These are phyloP conservation scores for Nasonovia ribisnigri DNA, from an alignment of 2,888 invertebrate species.

Conservation along the genomic window DNA sequence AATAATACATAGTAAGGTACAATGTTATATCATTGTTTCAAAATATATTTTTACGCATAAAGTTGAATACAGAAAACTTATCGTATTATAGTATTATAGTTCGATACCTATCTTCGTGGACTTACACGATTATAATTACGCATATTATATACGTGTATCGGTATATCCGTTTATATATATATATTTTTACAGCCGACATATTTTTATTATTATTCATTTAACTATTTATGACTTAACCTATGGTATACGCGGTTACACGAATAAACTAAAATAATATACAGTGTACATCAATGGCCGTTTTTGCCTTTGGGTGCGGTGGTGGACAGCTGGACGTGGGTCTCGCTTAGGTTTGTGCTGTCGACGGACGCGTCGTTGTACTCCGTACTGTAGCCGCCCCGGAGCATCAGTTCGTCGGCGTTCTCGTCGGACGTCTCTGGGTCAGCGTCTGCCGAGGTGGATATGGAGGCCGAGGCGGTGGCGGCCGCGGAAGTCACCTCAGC, in stretches of 20 bases:
- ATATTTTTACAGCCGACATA: not conserved
- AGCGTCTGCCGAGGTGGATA: not conserved
- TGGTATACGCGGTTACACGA: not conserved
- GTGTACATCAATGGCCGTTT: constrained; percentile 53
- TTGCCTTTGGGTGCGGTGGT: constrained; percentile 41
- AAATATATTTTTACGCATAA: not conserved
- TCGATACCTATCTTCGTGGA: not conserved
- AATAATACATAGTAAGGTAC: not conserved
- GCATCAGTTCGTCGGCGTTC: not conserved
- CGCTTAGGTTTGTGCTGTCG: constrained; percentile 44
- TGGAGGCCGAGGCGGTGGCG: not conserved
- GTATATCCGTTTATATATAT: not conserved
- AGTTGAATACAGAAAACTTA: not conserved
- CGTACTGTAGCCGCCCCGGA: constrained; percentile 26
- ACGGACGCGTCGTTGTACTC: constrained; percentile 59
- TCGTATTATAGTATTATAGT: not conserved
- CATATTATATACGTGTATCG: not conserved
- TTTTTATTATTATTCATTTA: not conserved
- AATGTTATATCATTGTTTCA: not conserved
- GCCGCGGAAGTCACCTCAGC: not conserved
- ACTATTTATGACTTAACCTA: not conserved
- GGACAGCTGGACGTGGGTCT: constrained; percentile 25
- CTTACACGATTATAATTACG: not conserved
- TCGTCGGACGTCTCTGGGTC: not conserved
- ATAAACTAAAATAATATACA: not conserved